Base-by-base conservation (phyloP, 2,888 invertebrate genomes). In the Myathropa florea region DNA sequence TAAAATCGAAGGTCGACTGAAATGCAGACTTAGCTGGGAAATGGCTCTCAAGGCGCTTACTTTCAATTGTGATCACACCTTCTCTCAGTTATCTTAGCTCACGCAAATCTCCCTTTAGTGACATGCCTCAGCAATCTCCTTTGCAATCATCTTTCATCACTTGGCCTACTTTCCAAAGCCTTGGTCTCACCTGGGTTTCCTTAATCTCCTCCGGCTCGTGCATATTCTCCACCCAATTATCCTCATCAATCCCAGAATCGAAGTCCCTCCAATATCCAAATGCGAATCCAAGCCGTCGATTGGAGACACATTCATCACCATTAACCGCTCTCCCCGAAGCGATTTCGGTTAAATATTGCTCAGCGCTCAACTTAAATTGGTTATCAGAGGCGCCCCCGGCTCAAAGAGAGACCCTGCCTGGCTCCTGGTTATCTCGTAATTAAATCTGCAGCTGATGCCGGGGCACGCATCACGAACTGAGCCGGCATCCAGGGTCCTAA, bases 381-480 rank as follows among this genome's bases (percentile, higher is more conserved):
- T 65, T 61, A 60, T 67, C 79, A 65, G 67, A 73, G 65, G 60
- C 33, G 72, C 21, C 36, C 7, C 46, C 18, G 46, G 46, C 18
- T 18, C 46, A 46, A 46, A 18, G 46, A 18, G 46, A 18, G 46
- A 0, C 18, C 7, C 18, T 59, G 36, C 24, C 39, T 53, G 57
- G 18, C 60, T 24, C 21, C 26, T 24, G 18, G 80, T 80, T 80
- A 73, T 80, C 80, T 46, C 46, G 72, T 80, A 80, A 80, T 80
- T 67, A 80, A 80, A 73, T 80, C 80, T 73, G 26, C 80, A 67
- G 55, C 72, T 73, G 72, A 7, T 61, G 7, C 33, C 18, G 18
- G 46, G 18, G 18, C 46, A 46, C 46, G 46, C 46, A 46, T 46
- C 46, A 18, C 18, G 46, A 46, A 46, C 46, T 18, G 18, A n/a